Percentiles rank a stretch among this genome's conserved stretches.
These are phyloP conservation scores for Osmerus eperlanus DNA, from an alignment of 2,113 vertebrate species.

Conservation along the genomic window DNA sequence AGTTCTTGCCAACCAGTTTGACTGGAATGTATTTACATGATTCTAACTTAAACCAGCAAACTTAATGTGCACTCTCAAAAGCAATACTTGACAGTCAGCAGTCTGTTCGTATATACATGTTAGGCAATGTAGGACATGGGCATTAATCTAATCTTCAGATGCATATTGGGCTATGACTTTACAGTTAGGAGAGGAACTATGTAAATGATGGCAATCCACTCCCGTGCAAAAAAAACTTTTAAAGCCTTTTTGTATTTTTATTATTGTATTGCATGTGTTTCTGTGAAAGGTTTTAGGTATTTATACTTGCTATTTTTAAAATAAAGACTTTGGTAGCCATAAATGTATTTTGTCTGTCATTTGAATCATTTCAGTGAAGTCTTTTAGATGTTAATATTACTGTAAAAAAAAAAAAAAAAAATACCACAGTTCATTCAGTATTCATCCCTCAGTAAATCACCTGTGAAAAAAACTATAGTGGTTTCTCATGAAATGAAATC, in stretches of 20 bases:
- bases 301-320: constrained; percentile 68
- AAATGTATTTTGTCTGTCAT: constrained; percentile 5
- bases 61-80: constrained; percentile 30
- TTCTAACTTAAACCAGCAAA: constrained; percentile 31
- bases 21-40: background rate
- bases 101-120: constrained; percentile 1
- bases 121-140: background rate
- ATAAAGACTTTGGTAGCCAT: constrained; percentile 62
- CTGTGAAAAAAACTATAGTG: no score
- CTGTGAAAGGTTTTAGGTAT: constrained; percentile 58
- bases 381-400: no score
- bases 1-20: background rate
- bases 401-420: no score
- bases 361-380: background rate
- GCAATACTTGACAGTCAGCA: background rate
- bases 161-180: constrained; percentile 11
- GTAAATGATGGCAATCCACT: constrained; percentile 41
- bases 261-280: constrained; percentile 50
- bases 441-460: no score
- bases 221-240: constrained; percentile 38
- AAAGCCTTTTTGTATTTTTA: constrained; percentile 63
- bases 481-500: no score
- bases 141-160: constrained; percentile 13
- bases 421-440: no score
- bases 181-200: constrained; percentile 15